Evolutionary conservation across 2,888 invertebrate species (phyloP), one percentile per base, ranked within the genome.

Genomic region (Microctonus aethiopoides): DNA sequence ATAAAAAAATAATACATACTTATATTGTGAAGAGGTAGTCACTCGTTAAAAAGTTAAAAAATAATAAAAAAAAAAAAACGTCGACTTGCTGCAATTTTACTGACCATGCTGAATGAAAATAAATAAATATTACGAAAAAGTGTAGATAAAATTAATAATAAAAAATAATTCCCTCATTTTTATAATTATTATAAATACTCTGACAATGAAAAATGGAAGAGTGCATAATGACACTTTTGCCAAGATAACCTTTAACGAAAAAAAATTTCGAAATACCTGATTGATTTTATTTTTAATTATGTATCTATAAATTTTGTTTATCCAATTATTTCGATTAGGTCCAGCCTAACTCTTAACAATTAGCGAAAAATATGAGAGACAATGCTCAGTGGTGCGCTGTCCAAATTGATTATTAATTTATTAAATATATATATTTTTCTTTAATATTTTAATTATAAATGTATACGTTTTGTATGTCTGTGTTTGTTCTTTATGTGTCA

Each of bases 1-100:
- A 84, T 83, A 83, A 84, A 83, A 83, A 83, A 81, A 84, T 83
- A 85, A 84, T 84, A 84, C 82, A 46, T n/a, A 81, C 76, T 84
- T 82, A 82, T 71, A 64, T 75, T 78, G 29, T 5, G 29, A 82
- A 80, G 83, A 83, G 84, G 84, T 84, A 83, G 83, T 81, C 81
- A 81, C 78, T 81, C 78, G 79, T 79, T 11, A 22, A 46, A 68
- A 1, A 46, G 9, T 46, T 16, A 46, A 46, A 16, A 7, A 4
- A 46, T n/a, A 20, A 20, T 13, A 10, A 46, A 46, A 46, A 16
- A 46, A 36, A 36, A 36, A 1, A 36, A 36, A 36, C 1, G 1
- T 10, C 1, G 4, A n/a, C 29, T 46, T 16, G 16, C 46, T 16
- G 5, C 7, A n/a, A n/a, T 29, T 29, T 29, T 29, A 29, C 29